Evolutionary conservation across 2,797 vertebrate species (phyloP).

Genomic region (Acrossocheilus fasciatus): DNA sequence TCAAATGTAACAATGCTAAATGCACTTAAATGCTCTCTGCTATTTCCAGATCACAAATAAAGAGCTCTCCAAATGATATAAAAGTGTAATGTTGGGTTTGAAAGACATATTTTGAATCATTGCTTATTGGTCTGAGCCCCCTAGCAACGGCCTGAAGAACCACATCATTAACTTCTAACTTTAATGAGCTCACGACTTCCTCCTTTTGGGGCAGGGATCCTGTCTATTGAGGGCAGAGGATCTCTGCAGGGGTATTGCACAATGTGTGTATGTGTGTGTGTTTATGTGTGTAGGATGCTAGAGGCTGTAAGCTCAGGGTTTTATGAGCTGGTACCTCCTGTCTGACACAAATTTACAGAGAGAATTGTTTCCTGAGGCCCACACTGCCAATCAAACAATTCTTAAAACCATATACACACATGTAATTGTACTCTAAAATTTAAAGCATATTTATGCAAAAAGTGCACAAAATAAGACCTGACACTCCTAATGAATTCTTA

Average conservation of each 20-base stretch:
- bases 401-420: constrained; percentile 2
- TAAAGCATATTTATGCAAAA: background rate
- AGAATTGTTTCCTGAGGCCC: constrained; percentile 56
- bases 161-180: constrained; percentile 55
- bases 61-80: background rate
- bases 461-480: background rate
- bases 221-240: constrained; percentile 55
- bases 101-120: constrained; percentile 5
- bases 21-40: background rate
- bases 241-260: constrained; percentile 49
- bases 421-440: background rate
- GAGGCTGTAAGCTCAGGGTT: constrained; percentile 53
- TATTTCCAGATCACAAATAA: background rate
- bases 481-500: background rate
- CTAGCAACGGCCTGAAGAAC: constrained; percentile 51
- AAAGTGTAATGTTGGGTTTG: constrained; percentile 3
- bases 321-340: constrained; percentile 63
- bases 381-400: constrained; percentile 49
- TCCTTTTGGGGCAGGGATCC: constrained; percentile 46
- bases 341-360: constrained; percentile 53
- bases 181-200: constrained; percentile 59
- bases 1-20: background rate
- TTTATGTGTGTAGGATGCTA: constrained; percentile 42
- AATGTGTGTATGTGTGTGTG: constrained; percentile 34
- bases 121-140: background rate